Base-by-base conservation (phyloP, 1,140 invertebrate genomes). In the Aphelenchoides fujianensis region DNA sequence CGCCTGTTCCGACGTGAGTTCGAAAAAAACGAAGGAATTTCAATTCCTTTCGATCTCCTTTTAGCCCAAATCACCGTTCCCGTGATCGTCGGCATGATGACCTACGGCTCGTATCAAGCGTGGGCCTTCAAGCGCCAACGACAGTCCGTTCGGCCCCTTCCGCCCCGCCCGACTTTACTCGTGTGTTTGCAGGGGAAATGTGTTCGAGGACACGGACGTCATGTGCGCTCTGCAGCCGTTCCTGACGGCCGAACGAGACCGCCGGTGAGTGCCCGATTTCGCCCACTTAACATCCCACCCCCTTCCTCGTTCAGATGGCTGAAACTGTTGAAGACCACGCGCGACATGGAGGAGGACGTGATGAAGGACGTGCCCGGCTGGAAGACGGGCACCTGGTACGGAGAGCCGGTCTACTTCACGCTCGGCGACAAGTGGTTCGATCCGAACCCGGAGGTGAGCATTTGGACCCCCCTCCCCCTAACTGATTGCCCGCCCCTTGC, bases 361-460 rank as follows among this genome's bases (percentile, higher is more conserved):
- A 87, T 87, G 86, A 87, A 87, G 74, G 81, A 87, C 69, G 86
- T 86, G 27, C 84, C 85, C 19, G 86, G 85, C 31, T 87, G 86
- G 86, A 82, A 85, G 63, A 82, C 81, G 16, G 86, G 86, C 16
- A 87, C 85, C 9, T 82, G 85, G 71, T 86, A 84, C 68, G 86
- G 86, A 31, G 82, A 87, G 68, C 85, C 86, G 48, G 79, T 86
- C 31, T 87, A 79, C 69, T 80, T 85, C 76, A 87, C 86, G 48
- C 69, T 79, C 5, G 78, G 80, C 27, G 75, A 85, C 27, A 78
- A 85, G 54, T 85, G 84, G 84, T 82, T 77, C 71, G 81, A 83
- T 70, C 81, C 81, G n/a, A 48, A 36, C 2, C 32, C 54, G 34
- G 35, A 68, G 52, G 76, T 77, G n/a, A 75, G 30, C 34, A n/a